These are phyloP conservation scores for Gadus chalcogrammus DNA, from an alignment of 2,113 vertebrate species.

Conservation along the genomic window DNA sequence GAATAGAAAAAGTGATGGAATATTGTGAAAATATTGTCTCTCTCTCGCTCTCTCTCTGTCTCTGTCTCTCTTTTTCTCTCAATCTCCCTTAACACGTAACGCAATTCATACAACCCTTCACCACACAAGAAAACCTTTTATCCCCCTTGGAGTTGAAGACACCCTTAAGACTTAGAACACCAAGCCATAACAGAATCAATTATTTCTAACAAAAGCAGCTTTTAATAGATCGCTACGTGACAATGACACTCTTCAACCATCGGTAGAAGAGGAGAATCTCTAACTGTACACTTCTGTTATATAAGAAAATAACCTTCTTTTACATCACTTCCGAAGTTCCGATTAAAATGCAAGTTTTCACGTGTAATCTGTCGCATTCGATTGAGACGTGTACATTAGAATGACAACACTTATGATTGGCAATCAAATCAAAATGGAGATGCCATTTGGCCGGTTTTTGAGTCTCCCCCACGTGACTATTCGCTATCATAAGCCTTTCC, in stretches of 20 bases:
- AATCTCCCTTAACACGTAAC: conserved; percentile 9
- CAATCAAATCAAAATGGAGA: too few relatives aligned
- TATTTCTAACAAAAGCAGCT: conserved; percentile 56
- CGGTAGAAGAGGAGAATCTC: conserved; percentile 37
- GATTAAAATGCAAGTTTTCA: too few relatives aligned
- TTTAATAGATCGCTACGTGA: conserved; percentile 45
- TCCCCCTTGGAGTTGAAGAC: conserved; percentile 30
- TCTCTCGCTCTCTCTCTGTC: not conserved
- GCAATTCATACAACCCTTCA: conserved; percentile 26
- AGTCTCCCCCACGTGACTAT: too few relatives aligned
- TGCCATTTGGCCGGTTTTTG: too few relatives aligned
- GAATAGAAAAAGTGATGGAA: too few relatives aligned
- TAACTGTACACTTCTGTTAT: conserved; percentile 29
- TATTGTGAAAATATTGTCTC: not conserved
- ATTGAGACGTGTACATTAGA: too few relatives aligned
- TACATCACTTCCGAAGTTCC: too few relatives aligned
- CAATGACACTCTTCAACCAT: conserved; percentile 37
- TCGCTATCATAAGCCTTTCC: too few relatives aligned
- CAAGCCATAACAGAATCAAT: conserved; percentile 30
- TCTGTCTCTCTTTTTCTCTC: not conserved
- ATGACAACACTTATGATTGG: too few relatives aligned
- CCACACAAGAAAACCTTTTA: conserved; percentile 15
- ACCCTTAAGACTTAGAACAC: conserved; percentile 29
- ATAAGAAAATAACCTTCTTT: conserved; percentile 17
- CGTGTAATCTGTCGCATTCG: too few relatives aligned